A percentile compares a stretch with the other conserved stretches of the same genome.
Conservation (phyloP, 2,113 vertebrate genomes). For the Melanerpes aurifrons region DNA sequence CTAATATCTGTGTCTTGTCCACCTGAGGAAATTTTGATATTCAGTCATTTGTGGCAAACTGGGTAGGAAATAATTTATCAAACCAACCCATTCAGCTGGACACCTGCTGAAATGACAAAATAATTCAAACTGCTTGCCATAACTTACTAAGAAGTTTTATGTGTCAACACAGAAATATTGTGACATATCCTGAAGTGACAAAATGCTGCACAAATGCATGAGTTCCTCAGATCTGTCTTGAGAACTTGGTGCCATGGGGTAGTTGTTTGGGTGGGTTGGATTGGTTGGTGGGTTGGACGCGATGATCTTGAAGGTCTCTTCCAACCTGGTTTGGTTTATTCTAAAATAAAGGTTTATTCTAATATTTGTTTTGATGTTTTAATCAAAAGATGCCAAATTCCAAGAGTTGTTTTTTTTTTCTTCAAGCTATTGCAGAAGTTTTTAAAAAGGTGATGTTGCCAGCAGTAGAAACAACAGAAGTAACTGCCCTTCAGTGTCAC, state of each 20-base stretch:
- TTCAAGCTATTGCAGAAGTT: not conserved
- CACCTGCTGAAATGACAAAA: not conserved
- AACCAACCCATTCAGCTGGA: not conserved
- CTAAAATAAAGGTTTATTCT: not conserved
- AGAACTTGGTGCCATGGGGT: not conserved
- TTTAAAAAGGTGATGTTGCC: not conserved
- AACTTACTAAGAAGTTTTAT: not conserved
- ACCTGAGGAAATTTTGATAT: not conserved
- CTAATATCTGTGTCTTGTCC: not conserved
- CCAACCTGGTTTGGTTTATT: too few relatives aligned
- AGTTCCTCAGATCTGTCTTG: not conserved
- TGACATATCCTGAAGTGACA: not conserved
- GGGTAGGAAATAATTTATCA: not conserved
- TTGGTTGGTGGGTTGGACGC: too few relatives aligned
- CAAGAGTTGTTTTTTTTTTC: not conserved
- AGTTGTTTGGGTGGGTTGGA: too few relatives aligned
- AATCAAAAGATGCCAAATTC: not conserved
- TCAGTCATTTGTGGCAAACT: not conserved
- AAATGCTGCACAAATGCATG: not conserved
- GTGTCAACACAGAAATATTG: not conserved
- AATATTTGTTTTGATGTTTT: not conserved
- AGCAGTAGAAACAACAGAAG: not conserved
- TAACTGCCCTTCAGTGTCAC: not conserved
- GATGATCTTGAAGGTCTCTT: too few relatives aligned
- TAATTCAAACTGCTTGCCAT: fast-evolving